These are phyloP conservation scores for Deilephila porcellus DNA, from an alignment of 2,888 invertebrate species.

Conservation along the genomic window DNA sequence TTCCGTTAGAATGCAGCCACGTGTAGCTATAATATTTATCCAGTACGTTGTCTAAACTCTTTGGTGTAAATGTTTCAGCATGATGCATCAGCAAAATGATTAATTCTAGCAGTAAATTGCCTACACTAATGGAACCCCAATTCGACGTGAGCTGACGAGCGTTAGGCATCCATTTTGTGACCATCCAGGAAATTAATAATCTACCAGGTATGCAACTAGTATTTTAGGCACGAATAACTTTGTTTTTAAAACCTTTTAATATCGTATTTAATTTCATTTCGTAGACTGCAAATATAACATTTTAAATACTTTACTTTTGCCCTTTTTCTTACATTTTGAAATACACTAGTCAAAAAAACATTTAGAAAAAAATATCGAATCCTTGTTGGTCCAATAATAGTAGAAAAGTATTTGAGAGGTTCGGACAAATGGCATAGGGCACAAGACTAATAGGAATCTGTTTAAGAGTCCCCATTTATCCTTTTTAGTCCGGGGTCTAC, in stretches of 20 bases:
- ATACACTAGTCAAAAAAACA: too few relatives aligned
- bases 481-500: background rate
- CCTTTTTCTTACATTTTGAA: too few relatives aligned
- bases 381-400: background rate
- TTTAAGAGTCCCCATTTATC: background rate
- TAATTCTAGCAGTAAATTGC: conserved; percentile 17
- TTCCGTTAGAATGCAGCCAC: too few relatives aligned
- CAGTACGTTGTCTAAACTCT: background rate
- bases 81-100: conserved; percentile 1
- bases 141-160: conserved; percentile 11
- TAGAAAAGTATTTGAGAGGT: background rate
- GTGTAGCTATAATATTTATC: too few relatives aligned
- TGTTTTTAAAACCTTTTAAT: too few relatives aligned
- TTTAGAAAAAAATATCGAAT: too few relatives aligned
- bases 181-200: conserved; percentile 16
- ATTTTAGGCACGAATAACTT: background rate
- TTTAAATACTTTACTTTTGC: background rate
- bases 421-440: background rate
- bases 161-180: conserved; percentile 10
- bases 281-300: too few relatives aligned
- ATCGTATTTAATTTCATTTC: too few relatives aligned
- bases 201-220: background rate
- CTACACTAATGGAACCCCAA: conserved; percentile 18
- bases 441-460: conserved; percentile 3
- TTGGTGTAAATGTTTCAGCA: background rate